Percentiles rank a stretch among this genome's conserved stretches.
phyloP scores from a whole-genome alignment of 2,888 invertebrate species.

The Platycheirus rosarum region DNA sequence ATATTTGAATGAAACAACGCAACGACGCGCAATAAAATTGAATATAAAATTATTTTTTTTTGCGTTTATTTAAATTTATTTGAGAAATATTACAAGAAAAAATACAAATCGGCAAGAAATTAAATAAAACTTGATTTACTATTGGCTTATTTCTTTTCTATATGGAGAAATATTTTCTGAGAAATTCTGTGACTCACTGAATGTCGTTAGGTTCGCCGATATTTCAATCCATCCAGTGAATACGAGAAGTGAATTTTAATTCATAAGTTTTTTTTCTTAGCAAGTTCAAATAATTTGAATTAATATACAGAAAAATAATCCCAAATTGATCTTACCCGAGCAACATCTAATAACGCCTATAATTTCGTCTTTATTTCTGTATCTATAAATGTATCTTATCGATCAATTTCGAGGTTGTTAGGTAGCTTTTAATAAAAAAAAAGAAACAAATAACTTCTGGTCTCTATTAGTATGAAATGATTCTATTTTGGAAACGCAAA shows the following conservation, averaged over 20 bases:
- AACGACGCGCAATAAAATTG: too few species aligned
- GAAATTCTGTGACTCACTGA: slow-evolving; percentile 29
- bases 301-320: slow-evolving; percentile 8
- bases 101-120: too few species aligned
- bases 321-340: slow-evolving; percentile 42
- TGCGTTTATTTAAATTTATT: too few species aligned
- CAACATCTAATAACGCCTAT: slow-evolving; percentile 33
- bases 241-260: slow-evolving; percentile 50
- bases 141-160: too few species aligned
- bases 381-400: slow-evolving; percentile 14
- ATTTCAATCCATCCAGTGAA: slow-evolving; percentile 1
- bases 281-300: slow-evolving; percentile 14
- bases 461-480: slow-evolving; percentile 25
- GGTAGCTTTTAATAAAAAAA: slow-evolving; percentile 18
- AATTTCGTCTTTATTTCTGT: slow-evolving; percentile 33
- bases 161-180: too few species aligned
- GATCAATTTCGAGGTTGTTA: slow-evolving; percentile 27
- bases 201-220: slow-evolving; percentile 27
- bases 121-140: too few species aligned
- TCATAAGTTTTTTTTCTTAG: slow-evolving; percentile 20
- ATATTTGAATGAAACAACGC: too few species aligned
- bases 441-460: slow-evolving; percentile 32
- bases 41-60: background rate
- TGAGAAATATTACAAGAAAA: too few species aligned
- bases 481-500: slow-evolving; percentile 21